phyloP scores from a whole-genome alignment of 2,888 invertebrate species.

The Gryllus longicercus region DNA sequence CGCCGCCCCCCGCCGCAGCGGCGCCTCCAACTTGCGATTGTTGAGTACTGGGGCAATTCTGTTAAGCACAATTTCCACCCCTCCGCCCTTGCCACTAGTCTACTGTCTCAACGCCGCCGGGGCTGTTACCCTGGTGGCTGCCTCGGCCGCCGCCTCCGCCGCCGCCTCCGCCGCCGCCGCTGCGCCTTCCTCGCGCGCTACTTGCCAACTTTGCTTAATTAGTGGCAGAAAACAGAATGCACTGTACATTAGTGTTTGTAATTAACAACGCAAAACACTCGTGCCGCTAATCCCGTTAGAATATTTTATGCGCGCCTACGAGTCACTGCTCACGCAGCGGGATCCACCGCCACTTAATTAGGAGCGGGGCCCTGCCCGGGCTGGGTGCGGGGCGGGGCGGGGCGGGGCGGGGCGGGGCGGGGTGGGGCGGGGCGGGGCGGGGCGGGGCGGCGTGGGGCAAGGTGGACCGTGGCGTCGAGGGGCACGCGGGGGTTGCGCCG shows the following conservation, averaged over 20 bases:
- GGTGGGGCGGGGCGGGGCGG: no score
- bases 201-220: conserved; percentile 17
- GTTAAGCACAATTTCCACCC: not conserved
- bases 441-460: no score
- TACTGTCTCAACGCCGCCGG: not conserved
- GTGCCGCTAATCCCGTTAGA: conserved; percentile 17
- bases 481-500: no score
- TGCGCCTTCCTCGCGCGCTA: not conserved
- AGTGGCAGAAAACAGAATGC: conserved; percentile 5
- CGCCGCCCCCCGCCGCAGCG: not conserved
- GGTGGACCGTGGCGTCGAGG: no score
- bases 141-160: not conserved
- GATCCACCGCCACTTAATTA: conserved; percentile 17
- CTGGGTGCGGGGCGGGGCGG: no score
- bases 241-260: conserved; percentile 17
- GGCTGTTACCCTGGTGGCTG: not conserved
- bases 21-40: conserved; percentile 8
- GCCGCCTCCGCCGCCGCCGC: not conserved
- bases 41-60: not conserved
- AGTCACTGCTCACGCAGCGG: conserved; percentile 17
- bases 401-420: no score
- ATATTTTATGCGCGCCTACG: not conserved
- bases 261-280: conserved; percentile 17
- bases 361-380: not conserved
- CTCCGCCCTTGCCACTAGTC: not conserved